Evolutionary conservation across 2,797 vertebrate genomes (phyloP).

Genomic region (Chaenodraco wilsoni): DNA sequence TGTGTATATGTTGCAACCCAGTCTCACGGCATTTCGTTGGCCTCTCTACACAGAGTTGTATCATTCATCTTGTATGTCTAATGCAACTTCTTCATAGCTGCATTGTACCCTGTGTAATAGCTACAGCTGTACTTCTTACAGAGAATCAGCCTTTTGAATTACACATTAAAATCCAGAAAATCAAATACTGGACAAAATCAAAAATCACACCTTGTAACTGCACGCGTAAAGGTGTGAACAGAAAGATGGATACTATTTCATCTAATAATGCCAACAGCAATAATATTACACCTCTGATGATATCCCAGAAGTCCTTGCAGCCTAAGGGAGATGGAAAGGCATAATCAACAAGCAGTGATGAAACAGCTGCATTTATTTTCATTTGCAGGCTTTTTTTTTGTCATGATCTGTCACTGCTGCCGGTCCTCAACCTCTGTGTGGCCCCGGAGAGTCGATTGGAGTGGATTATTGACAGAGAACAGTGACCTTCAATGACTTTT

Average conservation of each 20-base stretch:
- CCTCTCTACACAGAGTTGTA: neutral
- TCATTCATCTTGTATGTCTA: neutral
- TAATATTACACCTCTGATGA: too few relatives aligned
- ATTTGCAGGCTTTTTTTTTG: neutral
- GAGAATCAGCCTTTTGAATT: neutral
- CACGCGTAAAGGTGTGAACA: neutral
- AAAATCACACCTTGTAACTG: neutral
- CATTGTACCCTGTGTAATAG: neutral
- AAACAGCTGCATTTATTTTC: constrained; percentile 20
- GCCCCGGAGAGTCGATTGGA: constrained; percentile 45
- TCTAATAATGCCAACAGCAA: neutral
- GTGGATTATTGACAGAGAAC: constrained; percentile 47
- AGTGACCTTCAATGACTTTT: constrained; percentile 38
- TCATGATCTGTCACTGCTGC: constrained; percentile 16
- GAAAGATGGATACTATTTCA: too few relatives aligned
- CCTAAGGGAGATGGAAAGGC: neutral
- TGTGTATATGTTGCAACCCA: neutral
- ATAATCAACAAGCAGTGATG: constrained; percentile 27
- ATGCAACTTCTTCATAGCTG: neutral
- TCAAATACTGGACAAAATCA: neutral
- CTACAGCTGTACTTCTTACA: neutral
- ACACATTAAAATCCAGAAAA: neutral
- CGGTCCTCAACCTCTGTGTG: neutral
- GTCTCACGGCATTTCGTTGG: neutral
- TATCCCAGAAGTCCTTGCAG: too few relatives aligned